Conservation (phyloP, 2,888 invertebrate species). For the Chrysodeixis includens region DNA sequence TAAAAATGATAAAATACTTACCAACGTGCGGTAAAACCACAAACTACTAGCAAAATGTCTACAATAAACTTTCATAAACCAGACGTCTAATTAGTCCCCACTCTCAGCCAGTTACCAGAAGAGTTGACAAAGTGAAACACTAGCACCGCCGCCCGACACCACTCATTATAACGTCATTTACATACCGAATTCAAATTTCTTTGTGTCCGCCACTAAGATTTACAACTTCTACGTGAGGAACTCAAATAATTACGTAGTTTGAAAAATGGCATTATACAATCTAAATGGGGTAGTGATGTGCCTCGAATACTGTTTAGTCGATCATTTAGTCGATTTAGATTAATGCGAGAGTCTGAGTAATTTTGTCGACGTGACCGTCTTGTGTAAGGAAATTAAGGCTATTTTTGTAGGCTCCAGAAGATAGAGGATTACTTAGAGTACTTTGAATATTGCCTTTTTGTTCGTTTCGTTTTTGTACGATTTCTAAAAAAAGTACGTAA, state of each 20-base stretch:
- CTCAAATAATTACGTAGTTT: slow-evolving; percentile 57
- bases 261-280: slow-evolving; percentile 38
- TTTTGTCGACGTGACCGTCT: slow-evolving; percentile 15
- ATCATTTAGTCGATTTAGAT: slow-evolving; percentile 20
- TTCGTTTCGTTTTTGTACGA: neutral
- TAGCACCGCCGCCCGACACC: slow-evolving; percentile 9
- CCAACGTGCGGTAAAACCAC: no score
- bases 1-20: no score
- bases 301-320: slow-evolving; percentile 32
- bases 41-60: neutral
- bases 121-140: slow-evolving; percentile 51
- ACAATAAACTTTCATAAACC: neutral
- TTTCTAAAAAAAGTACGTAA: no score
- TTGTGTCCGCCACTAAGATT: slow-evolving; percentile 51
- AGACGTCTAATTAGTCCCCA: slow-evolving; percentile 24
- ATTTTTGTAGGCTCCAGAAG: neutral
- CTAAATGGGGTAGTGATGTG: slow-evolving; percentile 39
- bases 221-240: slow-evolving; percentile 62
- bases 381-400: slow-evolving; percentile 22
- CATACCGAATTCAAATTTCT: slow-evolving; percentile 63
- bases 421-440: neutral
- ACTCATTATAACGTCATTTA: slow-evolving; percentile 67
- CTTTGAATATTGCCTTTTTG: neutral
- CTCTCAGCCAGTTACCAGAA: slow-evolving; percentile 27
- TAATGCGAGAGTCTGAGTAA: slow-evolving; percentile 15